Base-by-base conservation (phyloP, 2,797 vertebrate genomes). In the Toxotes lorentzi region DNA sequence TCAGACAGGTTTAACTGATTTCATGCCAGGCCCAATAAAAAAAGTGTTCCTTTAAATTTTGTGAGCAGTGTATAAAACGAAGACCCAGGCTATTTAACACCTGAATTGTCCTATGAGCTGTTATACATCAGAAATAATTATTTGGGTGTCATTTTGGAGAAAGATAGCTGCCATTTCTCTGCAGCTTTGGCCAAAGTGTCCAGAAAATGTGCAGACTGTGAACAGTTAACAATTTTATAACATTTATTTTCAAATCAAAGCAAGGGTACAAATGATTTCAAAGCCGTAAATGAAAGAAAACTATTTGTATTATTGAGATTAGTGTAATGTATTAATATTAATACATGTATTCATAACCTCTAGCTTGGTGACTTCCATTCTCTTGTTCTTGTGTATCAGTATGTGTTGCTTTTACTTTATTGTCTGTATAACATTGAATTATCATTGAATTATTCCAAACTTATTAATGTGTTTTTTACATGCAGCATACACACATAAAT, bases 61-160 rank as follows among this genome's bases (percentile, higher is more conserved):
- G n/a, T n/a, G n/a, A n/a, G n/a, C n/a, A n/a, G n/a, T n/a, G n/a
- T 32, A 34, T 77, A 71, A 77, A 82, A 50, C 35, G 4, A 30
- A 51, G 21, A 54, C 5, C 9, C 56, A 6, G 68, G 64, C 38
- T 66, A 38, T 73, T 70, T 79, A 83, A 63, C n/a, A 23, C 24
- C 61, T 63, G 17, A 54, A 73, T 19, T 47, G 60, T 38, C n/a
- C 51, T 48, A n/a, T 34, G 16, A 62, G 27, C 5, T 57, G 16
- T 50, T 21, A 19, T 13, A 21, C 51, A 40, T 53, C 13, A 38
- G 21, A 64, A 21, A 32, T 7, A 24, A 38, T 13, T 27, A 32
- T 47, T n/a, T n/a, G 16, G 19, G 21, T 50, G 17, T 54, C 0
- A 7, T 12, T 19, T 14, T 53, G 43, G 27, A 72, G n/a, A 70